These are phyloP conservation scores for Porites lutea DNA, from an alignment of 64 coral and sea anemone species.

Conservation along the genomic window DNA sequence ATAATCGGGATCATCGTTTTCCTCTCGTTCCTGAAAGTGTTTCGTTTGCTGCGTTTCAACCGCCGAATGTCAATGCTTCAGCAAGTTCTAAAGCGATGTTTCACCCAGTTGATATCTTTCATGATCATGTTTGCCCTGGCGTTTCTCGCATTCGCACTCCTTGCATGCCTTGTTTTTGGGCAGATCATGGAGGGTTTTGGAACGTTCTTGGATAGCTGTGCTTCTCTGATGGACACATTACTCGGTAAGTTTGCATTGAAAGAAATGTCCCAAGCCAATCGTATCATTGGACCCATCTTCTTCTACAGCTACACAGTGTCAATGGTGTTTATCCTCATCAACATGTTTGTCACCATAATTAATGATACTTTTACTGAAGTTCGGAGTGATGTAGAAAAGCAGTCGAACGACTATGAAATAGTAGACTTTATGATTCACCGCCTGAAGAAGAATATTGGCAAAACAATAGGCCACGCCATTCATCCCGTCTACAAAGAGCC, in stretches of 20 bases:
- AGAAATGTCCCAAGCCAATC: slow-evolving; percentile 34
- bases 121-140: slow-evolving; percentile 63
- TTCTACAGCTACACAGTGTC: slow-evolving; percentile 81
- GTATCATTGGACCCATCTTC: slow-evolving; percentile 69
- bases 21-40: slow-evolving; percentile 78
- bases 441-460: slow-evolving; percentile 79
- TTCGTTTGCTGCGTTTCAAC: slow-evolving; percentile 84
- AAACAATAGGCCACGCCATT: slow-evolving; percentile 61
- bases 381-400: slow-evolving; percentile 74
- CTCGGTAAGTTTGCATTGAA: slow-evolving; percentile 82
- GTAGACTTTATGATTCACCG: slow-evolving; percentile 90
- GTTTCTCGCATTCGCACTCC: slow-evolving; percentile 73
- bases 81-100: slow-evolving; percentile 58
- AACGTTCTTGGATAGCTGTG: slow-evolving; percentile 58
- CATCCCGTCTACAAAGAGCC: slow-evolving; percentile 89
- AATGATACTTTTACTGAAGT: slow-evolving; percentile 84
- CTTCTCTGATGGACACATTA: slow-evolving; percentile 88
- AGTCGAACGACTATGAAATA: slow-evolving; percentile 88
- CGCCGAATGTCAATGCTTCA: slow-evolving; percentile 77
- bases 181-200: slow-evolving; percentile 80
- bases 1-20: slow-evolving; percentile 83
- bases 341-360: slow-evolving; percentile 92
- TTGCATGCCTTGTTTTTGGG: slow-evolving; percentile 81
- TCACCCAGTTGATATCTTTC: slow-evolving; percentile 51
- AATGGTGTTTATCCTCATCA: slow-evolving; percentile 84